These are phyloP conservation scores for Arctopsyche grandis DNA, from an alignment of 1,140 invertebrate genomes.

Conservation along the genomic window DNA sequence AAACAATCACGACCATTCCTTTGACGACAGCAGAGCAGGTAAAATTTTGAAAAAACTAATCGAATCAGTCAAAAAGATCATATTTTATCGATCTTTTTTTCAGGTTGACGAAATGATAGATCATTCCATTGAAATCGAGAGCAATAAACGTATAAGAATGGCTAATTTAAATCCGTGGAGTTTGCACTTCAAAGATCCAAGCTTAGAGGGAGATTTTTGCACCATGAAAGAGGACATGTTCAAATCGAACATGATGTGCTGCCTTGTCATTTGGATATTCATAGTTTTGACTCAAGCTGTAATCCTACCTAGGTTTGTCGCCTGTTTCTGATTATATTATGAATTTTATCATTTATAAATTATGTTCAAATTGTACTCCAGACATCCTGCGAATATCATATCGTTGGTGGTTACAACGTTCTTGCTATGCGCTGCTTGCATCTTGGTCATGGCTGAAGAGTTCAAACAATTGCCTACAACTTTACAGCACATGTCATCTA, in stretches of 20 bases:
- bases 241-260: slow-evolving; percentile 93
- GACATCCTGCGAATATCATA: slow-evolving; percentile 69
- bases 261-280: slow-evolving; percentile 90
- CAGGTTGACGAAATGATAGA: slow-evolving; percentile 90
- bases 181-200: slow-evolving; percentile 80
- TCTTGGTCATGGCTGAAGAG: slow-evolving; percentile 88
- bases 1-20: slow-evolving; percentile 36
- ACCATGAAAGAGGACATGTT: slow-evolving; percentile 93
- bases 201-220: slow-evolving; percentile 72
- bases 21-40: slow-evolving; percentile 53
- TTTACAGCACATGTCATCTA: slow-evolving; percentile 77
- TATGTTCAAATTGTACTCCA: slow-evolving; percentile 54
- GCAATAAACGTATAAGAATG: slow-evolving; percentile 89
- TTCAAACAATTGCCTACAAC: slow-evolving; percentile 73
- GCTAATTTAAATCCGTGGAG: slow-evolving; percentile 89
- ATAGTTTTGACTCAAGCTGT: slow-evolving; percentile 83
- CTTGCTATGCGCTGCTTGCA: slow-evolving; percentile 73
- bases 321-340: slow-evolving; percentile 9
- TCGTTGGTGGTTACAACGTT: slow-evolving; percentile 73
- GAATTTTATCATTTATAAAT: background rate
- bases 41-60: slow-evolving; percentile 1
- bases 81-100: slow-evolving; percentile 27
- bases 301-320: slow-evolving; percentile 75
- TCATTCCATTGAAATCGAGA: slow-evolving; percentile 90
- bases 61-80: too few relatives aligned